phyloP scores from a whole-genome alignment of 2,888 invertebrate genomes.

The Hirtodrosophila confusa region DNA sequence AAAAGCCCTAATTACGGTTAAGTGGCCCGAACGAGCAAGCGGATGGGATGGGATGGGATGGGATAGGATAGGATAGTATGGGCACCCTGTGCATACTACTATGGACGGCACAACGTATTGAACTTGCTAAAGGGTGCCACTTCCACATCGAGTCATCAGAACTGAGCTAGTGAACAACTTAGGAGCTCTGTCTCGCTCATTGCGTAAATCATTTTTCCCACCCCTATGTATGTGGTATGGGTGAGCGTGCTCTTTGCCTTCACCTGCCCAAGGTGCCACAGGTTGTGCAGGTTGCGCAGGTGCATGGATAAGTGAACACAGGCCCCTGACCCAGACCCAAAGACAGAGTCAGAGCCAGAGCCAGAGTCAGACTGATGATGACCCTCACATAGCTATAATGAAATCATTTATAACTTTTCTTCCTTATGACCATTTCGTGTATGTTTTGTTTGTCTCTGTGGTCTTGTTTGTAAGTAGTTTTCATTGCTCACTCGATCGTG shows the following conservation, averaged over 20 bases:
- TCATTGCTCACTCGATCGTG: conserved; percentile 5
- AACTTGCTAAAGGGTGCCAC: conserved; percentile 55
- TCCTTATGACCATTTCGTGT: conserved; percentile 39
- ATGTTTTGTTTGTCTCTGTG: conserved; percentile 13
- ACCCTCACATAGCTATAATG: conserved; percentile 65
- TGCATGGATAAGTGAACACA: conserved; percentile 38
- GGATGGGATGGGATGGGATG: conserved; percentile 3
- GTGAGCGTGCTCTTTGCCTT: conserved; percentile 16
- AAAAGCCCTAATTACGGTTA: conserved; percentile 79
- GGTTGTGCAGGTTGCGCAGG: conserved; percentile 44
- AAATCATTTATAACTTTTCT: conserved; percentile 75
- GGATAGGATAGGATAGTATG: conserved; percentile 2
- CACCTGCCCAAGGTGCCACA: conserved; percentile 58
- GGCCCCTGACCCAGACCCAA: conserved; percentile 37
- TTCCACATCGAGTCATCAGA: conserved; percentile 15
- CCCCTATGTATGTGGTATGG: conserved; percentile 49
- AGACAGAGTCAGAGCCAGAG: conserved; percentile 3
- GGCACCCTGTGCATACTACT: no score
- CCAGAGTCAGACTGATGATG: conserved; percentile 34
- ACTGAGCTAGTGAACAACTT: conserved; percentile 5
- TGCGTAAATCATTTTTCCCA: conserved; percentile 78
- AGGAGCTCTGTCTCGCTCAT: conserved; percentile 34
- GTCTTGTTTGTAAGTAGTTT: conserved; percentile 34
- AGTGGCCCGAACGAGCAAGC: conserved; percentile 69
- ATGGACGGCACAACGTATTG: conserved; percentile 25